Conservation (phyloP, 2,797 vertebrate species). For the Typhlichthys subterraneus region DNA sequence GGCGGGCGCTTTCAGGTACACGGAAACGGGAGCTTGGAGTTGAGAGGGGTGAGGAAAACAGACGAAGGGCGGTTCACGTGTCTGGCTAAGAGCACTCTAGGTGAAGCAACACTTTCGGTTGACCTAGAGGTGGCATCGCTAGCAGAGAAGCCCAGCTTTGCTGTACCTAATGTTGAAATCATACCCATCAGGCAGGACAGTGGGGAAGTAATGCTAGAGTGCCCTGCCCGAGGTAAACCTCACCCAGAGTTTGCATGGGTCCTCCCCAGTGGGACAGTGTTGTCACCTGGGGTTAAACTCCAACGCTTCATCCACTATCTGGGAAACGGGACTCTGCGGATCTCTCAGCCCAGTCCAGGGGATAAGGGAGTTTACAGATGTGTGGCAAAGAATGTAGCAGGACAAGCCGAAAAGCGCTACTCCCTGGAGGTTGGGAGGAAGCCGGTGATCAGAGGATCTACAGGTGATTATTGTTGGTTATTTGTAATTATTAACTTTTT, state of each 20-base stretch:
- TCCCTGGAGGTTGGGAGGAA: conserved; percentile 76
- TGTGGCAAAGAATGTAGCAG: conserved; percentile 79
- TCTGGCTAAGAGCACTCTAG: conserved; percentile 73
- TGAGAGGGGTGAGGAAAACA: conserved; percentile 78
- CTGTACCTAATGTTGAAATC: conserved; percentile 79
- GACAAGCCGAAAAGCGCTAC: conserved; percentile 81
- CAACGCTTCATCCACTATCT: conserved; percentile 72
- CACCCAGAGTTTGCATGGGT: conserved; percentile 79
- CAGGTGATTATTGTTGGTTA: conserved; percentile 51
- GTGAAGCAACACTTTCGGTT: conserved; percentile 74
- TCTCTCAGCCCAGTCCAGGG: conserved; percentile 52
- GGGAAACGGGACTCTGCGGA: conserved; percentile 75
- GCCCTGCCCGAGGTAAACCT: conserved; percentile 77
- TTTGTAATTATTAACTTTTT: background rate
- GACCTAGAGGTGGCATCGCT: conserved; percentile 77
- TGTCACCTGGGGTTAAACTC: conserved; percentile 69
- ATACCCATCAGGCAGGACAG: conserved; percentile 72
- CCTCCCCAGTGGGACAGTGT: conserved; percentile 76
- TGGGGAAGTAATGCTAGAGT: conserved; percentile 65
- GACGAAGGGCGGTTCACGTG: conserved; percentile 79
- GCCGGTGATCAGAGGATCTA: conserved; percentile 73
- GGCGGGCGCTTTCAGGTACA: conserved; percentile 82
- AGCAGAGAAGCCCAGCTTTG: conserved; percentile 82
- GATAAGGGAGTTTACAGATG: conserved; percentile 83
- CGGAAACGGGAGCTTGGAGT: conserved; percentile 77